Percentiles rank a stretch among this genome's conserved stretches.
phyloP scores from a whole-genome alignment of 2,797 vertebrate genomes.

The Rhynchonycteris naso region DNA sequence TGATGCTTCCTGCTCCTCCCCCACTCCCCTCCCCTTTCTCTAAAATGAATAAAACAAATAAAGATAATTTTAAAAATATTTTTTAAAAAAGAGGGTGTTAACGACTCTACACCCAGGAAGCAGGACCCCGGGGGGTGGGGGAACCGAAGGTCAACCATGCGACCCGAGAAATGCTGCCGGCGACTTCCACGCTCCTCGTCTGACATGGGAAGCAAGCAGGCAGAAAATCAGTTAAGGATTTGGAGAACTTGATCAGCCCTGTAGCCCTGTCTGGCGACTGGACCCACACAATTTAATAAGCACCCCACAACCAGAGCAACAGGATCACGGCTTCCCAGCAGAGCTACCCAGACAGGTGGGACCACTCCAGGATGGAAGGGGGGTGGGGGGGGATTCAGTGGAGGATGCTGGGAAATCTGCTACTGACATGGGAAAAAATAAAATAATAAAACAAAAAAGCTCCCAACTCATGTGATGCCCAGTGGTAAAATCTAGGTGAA shows the following conservation, averaged over 20 bases:
- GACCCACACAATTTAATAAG: neutral
- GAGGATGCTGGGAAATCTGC: neutral
- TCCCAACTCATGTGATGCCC: neutral
- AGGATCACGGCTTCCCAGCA: neutral
- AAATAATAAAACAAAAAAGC: neutral
- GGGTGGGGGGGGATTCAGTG: neutral
- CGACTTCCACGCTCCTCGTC: accelerated
- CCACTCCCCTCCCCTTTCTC: no score
- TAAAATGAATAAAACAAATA: no score
- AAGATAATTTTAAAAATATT: no score
- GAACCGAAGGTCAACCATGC: no score
- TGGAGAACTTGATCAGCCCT: accelerated
- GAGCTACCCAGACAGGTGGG: neutral
- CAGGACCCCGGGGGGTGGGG: neutral
- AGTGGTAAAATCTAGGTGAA: neutral
- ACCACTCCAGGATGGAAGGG: neutral
- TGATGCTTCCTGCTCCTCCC: no score
- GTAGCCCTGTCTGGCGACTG: accelerated
- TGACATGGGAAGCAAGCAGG: neutral
- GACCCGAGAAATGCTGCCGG: no score
- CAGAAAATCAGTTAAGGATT: accelerated
- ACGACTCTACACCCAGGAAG: accelerated
- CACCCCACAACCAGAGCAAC: no score
- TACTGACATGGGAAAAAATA: neutral
- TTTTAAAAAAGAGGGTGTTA: neutral